A percentile compares a stretch with the other conserved stretches of the same genome.
Evolutionary conservation across 23 tunicate genomes (phyloP).

Genomic region (Clavelina lepadiformis): DNA sequence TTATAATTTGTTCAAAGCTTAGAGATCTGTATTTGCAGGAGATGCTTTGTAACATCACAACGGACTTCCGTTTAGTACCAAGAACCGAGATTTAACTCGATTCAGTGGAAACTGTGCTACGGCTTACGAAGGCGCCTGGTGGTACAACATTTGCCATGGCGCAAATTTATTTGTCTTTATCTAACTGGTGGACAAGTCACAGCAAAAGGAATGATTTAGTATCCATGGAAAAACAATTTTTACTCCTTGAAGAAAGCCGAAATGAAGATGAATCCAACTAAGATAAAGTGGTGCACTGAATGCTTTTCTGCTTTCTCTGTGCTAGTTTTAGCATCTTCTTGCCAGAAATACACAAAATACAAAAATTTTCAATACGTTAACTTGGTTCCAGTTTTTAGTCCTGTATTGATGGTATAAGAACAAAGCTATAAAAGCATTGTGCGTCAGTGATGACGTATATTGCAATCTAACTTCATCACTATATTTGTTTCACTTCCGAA

Average conservation of each 20-base stretch:
- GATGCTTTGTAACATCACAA: slow-evolving; percentile 15
- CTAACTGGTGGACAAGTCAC: slow-evolving; percentile 20
- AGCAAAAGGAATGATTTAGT: slow-evolving; percentile 58
- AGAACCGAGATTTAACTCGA: slow-evolving; percentile 3
- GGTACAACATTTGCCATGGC: slow-evolving; percentile 67
- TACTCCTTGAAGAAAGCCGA: slow-evolving; percentile 47
- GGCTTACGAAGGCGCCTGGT: slow-evolving; percentile 74
- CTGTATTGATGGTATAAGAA: too few species aligned
- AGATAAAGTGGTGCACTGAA: too few species aligned
- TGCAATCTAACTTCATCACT: too few species aligned
- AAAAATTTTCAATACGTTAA: too few species aligned
- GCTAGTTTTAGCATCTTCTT: too few species aligned
- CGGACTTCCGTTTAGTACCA: slow-evolving; percentile 1
- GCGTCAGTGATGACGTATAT: too few species aligned
- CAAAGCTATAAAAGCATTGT: too few species aligned
- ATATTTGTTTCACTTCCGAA: too few species aligned
- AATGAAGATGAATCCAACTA: slow-evolving; percentile 64
- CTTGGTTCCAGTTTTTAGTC: too few species aligned
- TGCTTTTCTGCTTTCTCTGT: too few species aligned
- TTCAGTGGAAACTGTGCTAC: slow-evolving; percentile 52
- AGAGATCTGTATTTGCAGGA: slow-evolving; percentile 8
- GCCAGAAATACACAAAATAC: too few species aligned
- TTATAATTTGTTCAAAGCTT: too few species aligned
- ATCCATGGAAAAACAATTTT: slow-evolving; percentile 53
- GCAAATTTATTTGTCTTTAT: slow-evolving; percentile 53